Conservation (phyloP, 1,140 invertebrate species). For the Harlomillsia oculata region DNA sequence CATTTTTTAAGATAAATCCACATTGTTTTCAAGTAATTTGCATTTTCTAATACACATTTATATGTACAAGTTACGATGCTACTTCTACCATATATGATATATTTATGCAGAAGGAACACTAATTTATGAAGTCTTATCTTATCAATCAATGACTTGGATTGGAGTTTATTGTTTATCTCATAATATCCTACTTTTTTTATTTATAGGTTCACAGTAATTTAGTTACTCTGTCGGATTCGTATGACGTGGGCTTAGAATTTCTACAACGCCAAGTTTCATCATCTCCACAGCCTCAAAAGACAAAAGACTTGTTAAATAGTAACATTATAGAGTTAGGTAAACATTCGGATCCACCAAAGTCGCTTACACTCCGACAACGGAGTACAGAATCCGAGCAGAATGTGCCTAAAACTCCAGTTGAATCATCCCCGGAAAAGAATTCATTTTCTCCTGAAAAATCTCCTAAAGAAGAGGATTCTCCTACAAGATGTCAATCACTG, state of each 20-base stretch:
- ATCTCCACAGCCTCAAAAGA: no score
- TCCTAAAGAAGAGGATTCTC: no score
- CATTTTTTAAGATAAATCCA: conserved; percentile 70
- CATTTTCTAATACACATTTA: background rate
- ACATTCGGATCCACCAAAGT: no score
- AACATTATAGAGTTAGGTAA: no score
- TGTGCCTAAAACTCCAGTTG: no score
- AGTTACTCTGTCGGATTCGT: conserved; percentile 48
- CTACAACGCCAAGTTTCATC: conserved; percentile 7
- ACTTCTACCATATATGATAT: no score
- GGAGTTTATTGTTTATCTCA: background rate
- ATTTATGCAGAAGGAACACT: background rate
- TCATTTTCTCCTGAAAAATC: no score
- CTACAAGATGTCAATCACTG: conserved; percentile 40
- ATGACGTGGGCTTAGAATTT: conserved; percentile 11
- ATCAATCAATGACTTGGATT: no score
- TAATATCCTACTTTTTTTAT: background rate
- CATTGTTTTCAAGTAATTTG: conserved; percentile 30
- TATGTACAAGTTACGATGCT: background rate
- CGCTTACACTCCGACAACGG: no score
- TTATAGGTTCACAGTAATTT: conserved; percentile 83
- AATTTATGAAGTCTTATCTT: background rate
- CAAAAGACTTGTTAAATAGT: no score
- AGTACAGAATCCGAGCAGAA: no score
- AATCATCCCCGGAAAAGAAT: no score